Evolutionary conservation across 2,888 invertebrate species (phyloP).

Genomic region (Allygus modestus): DNA sequence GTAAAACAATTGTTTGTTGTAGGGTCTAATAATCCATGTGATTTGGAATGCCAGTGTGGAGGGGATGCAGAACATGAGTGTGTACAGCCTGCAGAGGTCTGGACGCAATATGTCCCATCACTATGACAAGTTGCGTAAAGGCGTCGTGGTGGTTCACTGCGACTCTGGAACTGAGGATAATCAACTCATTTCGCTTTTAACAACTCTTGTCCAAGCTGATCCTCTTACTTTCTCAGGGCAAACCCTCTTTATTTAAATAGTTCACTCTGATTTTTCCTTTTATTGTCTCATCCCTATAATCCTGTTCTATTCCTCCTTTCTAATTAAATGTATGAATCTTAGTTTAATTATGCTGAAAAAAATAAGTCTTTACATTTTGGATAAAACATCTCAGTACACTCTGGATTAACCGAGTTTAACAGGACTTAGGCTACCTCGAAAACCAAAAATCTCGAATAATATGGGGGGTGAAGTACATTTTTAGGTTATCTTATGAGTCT

Average conservation of each 20-base stretch:
- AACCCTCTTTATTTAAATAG: conserved; percentile 70
- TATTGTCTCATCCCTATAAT: too few species aligned
- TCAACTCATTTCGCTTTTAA: conserved; percentile 69
- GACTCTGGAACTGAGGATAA: conserved; percentile 68
- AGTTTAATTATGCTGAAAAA: neutral
- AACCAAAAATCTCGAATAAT: too few species aligned
- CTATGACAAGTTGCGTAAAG: conserved; percentile 71
- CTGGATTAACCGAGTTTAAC: too few species aligned
- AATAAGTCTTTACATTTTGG: too few species aligned
- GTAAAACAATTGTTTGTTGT: too few species aligned
- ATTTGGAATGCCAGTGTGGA: conserved; percentile 69
- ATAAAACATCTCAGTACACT: too few species aligned
- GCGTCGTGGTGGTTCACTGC: conserved; percentile 71
- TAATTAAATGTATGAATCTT: neutral
- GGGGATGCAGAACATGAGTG: conserved; percentile 69
- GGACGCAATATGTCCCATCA: conserved; percentile 70
- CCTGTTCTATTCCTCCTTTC: neutral
- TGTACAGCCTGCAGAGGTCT: conserved; percentile 70
- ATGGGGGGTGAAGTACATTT: too few species aligned
- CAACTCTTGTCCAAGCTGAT: conserved; percentile 69
- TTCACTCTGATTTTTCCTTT: too few species aligned
- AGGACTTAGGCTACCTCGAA: too few species aligned
- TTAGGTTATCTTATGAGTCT: too few species aligned
- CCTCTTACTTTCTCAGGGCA: conserved; percentile 70
- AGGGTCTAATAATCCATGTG: conserved; percentile 70